Evolutionary conservation across 1,140 invertebrate genomes (phyloP).

Genomic region (Homarus americanus): DNA sequence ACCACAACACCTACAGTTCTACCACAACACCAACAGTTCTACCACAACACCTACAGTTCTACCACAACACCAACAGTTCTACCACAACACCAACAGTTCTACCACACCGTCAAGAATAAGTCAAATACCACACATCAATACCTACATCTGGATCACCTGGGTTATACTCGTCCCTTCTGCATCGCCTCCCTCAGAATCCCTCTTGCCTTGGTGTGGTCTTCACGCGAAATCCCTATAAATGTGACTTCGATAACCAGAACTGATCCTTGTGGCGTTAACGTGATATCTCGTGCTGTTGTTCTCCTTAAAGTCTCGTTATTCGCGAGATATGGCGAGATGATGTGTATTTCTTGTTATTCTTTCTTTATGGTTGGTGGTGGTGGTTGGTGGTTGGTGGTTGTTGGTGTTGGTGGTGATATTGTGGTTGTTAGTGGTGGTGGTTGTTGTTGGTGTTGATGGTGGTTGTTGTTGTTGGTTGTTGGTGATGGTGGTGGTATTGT

Average conservation of each 20-base stretch:
- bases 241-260: constrained; percentile 15
- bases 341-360: background rate
- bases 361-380: background rate
- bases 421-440: background rate
- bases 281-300: background rate
- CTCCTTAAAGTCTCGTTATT: background rate
- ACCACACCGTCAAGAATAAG: background rate
- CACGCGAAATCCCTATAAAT: constrained; percentile 29
- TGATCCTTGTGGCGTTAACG: constrained; percentile 14
- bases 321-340: too few species aligned
- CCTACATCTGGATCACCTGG: background rate
- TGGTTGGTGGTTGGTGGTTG: background rate
- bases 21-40: too few species aligned
- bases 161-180: background rate
- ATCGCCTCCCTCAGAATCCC: constrained; percentile 20
- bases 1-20: too few species aligned
- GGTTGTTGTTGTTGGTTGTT: too few species aligned
- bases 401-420: background rate
- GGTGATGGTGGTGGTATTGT: too few species aligned
- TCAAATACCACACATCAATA: background rate
- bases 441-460: background rate
- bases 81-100: too few species aligned
- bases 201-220: constrained; percentile 22
- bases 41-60: too few species aligned
- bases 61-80: too few species aligned